Evolutionary conservation across 2,113 vertebrate genomes (phyloP).

Genomic region (Geothlypis trichas): DNA sequence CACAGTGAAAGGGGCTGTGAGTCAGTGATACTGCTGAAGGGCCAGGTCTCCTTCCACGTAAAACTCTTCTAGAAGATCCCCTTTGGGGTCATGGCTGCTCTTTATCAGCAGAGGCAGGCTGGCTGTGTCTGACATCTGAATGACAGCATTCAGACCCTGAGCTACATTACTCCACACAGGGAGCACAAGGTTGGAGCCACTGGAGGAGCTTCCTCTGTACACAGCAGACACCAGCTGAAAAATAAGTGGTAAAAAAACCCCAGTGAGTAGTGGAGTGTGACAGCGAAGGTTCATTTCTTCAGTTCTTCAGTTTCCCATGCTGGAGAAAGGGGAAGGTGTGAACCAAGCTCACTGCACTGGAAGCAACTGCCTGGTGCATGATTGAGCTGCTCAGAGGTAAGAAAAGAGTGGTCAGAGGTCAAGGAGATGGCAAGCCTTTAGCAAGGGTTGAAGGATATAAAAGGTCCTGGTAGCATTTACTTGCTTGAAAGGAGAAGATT

Average conservation of each 20-base stretch:
- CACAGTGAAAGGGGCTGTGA: background rate
- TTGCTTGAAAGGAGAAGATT: background rate
- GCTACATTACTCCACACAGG: accelerated
- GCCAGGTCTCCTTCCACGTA: background rate
- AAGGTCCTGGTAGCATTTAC: background rate
- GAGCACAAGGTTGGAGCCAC: background rate
- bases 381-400: background rate
- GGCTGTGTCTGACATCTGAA: background rate
- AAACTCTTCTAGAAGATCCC: background rate
- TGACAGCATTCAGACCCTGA: background rate
- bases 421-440: background rate
- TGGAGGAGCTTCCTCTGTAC: background rate
- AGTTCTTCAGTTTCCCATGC: background rate
- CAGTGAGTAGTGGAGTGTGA: background rate
- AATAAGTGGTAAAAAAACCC: background rate
- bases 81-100: background rate
- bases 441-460: background rate
- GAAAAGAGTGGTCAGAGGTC: background rate
- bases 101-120: background rate
- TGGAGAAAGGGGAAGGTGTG: background rate
- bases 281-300: background rate
- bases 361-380: background rate
- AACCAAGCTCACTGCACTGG: background rate
- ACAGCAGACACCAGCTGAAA: background rate
- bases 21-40: background rate